Conservation (phyloP, 2,113 vertebrate species). For the Hemichromis elongatus region DNA sequence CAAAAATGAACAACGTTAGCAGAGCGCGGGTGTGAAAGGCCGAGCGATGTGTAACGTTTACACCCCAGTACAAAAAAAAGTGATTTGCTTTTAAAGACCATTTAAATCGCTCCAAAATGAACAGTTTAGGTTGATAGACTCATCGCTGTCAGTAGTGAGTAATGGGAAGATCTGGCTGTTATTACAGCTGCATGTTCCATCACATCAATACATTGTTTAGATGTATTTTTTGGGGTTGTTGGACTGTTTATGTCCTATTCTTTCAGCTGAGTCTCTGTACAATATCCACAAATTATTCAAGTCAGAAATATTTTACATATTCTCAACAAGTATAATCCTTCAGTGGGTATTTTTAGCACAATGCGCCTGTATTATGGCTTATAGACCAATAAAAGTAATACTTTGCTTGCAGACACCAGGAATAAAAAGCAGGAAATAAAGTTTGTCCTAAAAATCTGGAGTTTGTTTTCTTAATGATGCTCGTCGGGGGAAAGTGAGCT, state of each 20-base stretch:
- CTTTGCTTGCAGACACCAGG: not conserved
- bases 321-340: not conserved
- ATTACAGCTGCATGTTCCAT: not conserved
- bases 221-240: not conserved
- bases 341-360: not conserved
- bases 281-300: not conserved
- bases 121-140: not conserved
- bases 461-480: not conserved
- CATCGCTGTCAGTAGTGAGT: not conserved
- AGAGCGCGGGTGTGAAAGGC: not conserved
- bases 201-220: not conserved
- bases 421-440: not conserved
- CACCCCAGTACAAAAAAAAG: not conserved
- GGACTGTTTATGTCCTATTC: fast-evolving
- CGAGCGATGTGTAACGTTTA: not conserved
- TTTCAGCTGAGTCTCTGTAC: not conserved
- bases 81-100: not conserved
- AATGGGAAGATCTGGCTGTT: not conserved
- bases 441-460: not conserved
- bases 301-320: not conserved
- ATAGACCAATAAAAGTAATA: not conserved
- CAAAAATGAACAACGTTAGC: not conserved
- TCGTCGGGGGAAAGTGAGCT: not conserved
- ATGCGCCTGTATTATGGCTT: not conserved
- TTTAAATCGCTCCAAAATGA: not conserved